Conservation (phyloP, 2,888 invertebrate species). For the Tolmerus cingulatus region DNA sequence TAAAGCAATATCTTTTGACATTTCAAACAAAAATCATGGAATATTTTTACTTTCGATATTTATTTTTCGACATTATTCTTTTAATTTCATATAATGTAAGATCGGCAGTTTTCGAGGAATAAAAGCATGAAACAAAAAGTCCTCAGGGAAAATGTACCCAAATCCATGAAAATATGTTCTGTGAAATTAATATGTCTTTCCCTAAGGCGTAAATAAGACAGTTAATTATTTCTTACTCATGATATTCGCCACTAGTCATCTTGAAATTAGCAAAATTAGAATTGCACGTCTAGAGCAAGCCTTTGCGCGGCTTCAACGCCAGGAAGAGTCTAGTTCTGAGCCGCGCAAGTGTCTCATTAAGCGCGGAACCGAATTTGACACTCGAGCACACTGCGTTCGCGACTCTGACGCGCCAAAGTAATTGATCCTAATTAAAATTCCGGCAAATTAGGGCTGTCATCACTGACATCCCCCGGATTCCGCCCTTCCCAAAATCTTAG, state of each 20-base stretch:
- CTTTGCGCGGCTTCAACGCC: background rate
- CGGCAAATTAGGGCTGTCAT: constrained; percentile 35
- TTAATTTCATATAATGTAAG: no score
- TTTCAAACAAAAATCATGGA: no score
- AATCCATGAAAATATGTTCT: no score
- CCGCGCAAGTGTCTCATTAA: background rate
- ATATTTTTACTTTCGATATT: no score
- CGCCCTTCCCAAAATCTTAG: background rate
- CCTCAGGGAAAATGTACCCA: no score
- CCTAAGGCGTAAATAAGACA: background rate
- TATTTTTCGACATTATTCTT: no score
- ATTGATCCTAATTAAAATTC: constrained; percentile 36
- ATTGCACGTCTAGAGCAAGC: background rate
- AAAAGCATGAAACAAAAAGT: no score
- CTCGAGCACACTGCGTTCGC: background rate
- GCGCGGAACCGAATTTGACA: background rate
- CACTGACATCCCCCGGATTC: background rate
- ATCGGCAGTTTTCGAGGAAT: no score
- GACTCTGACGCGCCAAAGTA: background rate
- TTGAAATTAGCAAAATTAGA: background rate
- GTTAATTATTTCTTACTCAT: background rate
- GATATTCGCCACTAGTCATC: background rate
- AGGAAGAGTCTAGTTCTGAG: background rate
- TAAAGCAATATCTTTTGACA: no score
- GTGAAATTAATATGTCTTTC: background rate